Conservation (phyloP, 2,888 invertebrate genomes). For the Stenodera caucasica region DNA sequence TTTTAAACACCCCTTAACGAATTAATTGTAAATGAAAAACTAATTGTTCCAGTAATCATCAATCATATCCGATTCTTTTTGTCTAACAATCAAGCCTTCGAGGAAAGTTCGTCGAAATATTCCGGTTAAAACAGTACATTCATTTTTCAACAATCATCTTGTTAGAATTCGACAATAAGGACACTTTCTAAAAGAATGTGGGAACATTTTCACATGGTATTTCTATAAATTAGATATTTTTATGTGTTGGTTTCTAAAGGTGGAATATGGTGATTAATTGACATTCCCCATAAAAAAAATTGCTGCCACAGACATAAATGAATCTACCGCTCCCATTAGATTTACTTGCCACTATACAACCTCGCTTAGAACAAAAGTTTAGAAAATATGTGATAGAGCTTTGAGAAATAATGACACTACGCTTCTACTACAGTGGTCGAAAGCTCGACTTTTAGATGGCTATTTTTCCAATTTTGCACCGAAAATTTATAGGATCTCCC, state of each 20-base stretch:
- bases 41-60: conserved; percentile 23
- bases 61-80: conserved; percentile 8
- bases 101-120: neutral
- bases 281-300: neutral
- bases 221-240: neutral
- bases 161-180: no score
- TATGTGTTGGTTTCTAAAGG: neutral
- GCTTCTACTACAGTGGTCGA: no score
- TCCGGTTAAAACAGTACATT: neutral
- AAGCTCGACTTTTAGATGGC: no score
- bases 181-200: no score
- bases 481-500: no score
- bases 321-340: neutral
- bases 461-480: no score
- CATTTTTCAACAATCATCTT: neutral
- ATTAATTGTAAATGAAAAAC: conserved; percentile 27
- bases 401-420: no score
- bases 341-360: neutral
- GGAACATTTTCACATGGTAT: no score
- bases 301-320: neutral
- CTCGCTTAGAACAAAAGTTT: no score
- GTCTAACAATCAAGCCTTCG: no score
- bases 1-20: conserved; percentile 20
- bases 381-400: no score
- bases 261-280: neutral